These are phyloP conservation scores for Lasaia peninsularis DNA, from an alignment of 1,140 invertebrate species.

Conservation along the genomic window DNA sequence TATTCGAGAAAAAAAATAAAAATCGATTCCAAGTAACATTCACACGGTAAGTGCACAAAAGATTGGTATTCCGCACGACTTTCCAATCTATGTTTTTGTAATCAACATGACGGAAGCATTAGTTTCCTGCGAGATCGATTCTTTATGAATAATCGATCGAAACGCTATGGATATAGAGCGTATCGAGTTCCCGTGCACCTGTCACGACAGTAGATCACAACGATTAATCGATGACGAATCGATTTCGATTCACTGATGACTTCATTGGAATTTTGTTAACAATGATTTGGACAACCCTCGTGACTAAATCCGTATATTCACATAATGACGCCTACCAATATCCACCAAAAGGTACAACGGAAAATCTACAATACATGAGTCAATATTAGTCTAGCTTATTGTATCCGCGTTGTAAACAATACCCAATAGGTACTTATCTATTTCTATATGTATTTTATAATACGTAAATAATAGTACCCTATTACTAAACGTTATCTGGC, in stretches of 20 bases:
- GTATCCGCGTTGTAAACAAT: too few species aligned
- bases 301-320: not conserved
- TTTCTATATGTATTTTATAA: too few species aligned
- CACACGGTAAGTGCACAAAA: slow-evolving; percentile 24
- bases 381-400: too few species aligned
- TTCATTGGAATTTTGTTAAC: slow-evolving; percentile 56
- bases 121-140: slow-evolving; percentile 26
- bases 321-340: too few species aligned
- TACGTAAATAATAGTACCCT: too few species aligned
- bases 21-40: slow-evolving; percentile 12
- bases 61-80: slow-evolving; percentile 52
- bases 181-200: slow-evolving; percentile 52
- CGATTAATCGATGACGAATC: slow-evolving; percentile 63
- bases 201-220: slow-evolving; percentile 69
- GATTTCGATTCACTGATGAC: slow-evolving; percentile 60
- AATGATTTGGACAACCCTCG: slow-evolving; percentile 23
- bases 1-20: not conserved
- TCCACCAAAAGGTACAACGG: too few species aligned
- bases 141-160: slow-evolving; percentile 60
- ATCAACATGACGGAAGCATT: slow-evolving; percentile 47
- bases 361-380: too few species aligned
- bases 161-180: slow-evolving; percentile 50
- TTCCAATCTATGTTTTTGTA: slow-evolving; percentile 55
- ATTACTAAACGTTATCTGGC: too few species aligned
- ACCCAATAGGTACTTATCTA: too few species aligned